These are phyloP conservation scores for Linnaemya tessellans DNA, from an alignment of 2,888 invertebrate species.

Conservation along the genomic window DNA sequence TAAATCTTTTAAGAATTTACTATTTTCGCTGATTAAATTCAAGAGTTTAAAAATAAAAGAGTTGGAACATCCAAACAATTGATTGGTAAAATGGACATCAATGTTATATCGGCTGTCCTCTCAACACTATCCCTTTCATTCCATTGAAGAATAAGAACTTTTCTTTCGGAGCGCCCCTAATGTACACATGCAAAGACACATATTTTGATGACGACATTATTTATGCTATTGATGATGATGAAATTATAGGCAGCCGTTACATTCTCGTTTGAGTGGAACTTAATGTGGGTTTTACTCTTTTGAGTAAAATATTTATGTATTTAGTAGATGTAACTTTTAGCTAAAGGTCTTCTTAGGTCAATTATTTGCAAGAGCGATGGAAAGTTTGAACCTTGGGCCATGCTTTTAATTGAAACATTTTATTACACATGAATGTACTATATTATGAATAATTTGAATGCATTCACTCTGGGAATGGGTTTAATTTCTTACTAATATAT, in stretches of 20 bases:
- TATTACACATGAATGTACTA: too few relatives aligned
- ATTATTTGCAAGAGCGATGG: slow-evolving; percentile 27
- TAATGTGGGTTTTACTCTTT: slow-evolving; percentile 2
- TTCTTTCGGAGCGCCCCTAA: too few relatives aligned
- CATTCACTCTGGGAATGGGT: neutral
- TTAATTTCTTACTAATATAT: too few relatives aligned
- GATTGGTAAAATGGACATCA: too few relatives aligned
- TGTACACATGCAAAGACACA: slow-evolving; percentile 11
- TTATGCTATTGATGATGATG: slow-evolving; percentile 50
- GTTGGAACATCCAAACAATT: too few relatives aligned
- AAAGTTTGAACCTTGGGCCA: slow-evolving; percentile 31
- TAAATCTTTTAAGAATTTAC: too few relatives aligned
- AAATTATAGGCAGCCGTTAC: slow-evolving; percentile 64
- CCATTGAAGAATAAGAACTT: too few relatives aligned
- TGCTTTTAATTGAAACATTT: slow-evolving; percentile 13
- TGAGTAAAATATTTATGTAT: slow-evolving; percentile 20
- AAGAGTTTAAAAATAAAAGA: too few relatives aligned
- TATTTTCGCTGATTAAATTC: too few relatives aligned
- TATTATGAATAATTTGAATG: neutral
- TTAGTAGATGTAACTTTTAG: slow-evolving; percentile 1
- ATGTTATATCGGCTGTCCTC: too few relatives aligned
- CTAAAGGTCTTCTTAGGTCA: slow-evolving; percentile 64
- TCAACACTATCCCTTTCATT: too few relatives aligned
- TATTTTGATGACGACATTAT: slow-evolving; percentile 56
- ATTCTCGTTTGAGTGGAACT: slow-evolving; percentile 53